Evolutionary conservation across 1,140 invertebrate genomes (phyloP).

Genomic region (Cepaea nemoralis): DNA sequence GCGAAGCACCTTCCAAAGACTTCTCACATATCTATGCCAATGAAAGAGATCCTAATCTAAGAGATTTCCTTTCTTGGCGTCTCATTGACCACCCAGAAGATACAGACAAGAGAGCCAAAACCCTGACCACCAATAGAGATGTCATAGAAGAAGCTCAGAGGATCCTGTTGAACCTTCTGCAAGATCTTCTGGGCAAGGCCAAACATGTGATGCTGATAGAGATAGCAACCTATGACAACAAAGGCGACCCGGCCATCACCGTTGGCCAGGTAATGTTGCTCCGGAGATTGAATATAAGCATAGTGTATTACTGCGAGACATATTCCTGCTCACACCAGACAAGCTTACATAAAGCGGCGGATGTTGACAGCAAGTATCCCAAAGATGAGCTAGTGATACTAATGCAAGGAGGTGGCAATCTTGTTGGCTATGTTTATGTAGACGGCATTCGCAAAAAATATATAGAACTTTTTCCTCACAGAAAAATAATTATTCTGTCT

Average conservation of each 20-base stretch:
- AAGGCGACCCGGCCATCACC: constrained; percentile 50
- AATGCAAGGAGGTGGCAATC: constrained; percentile 52
- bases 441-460: constrained; percentile 21
- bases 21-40: background rate
- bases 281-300: constrained; percentile 27
- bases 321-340: background rate
- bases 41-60: background rate
- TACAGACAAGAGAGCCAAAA: constrained; percentile 9
- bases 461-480: constrained; percentile 36
- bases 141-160: constrained; percentile 45
- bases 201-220: constrained; percentile 47
- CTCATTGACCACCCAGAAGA: constrained; percentile 14
- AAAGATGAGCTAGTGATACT: constrained; percentile 43
- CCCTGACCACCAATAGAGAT: constrained; percentile 8
- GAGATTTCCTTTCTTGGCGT: constrained; percentile 24
- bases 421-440: constrained; percentile 40
- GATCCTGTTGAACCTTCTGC: constrained; percentile 40
- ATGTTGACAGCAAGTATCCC: background rate
- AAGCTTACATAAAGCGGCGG: background rate
- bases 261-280: constrained; percentile 45
- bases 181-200: constrained; percentile 16
- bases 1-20: background rate
- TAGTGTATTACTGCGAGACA: constrained; percentile 44
- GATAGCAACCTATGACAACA: constrained; percentile 46
- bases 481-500: constrained; percentile 42